Conservation (phyloP, 2,888 invertebrate species). For the Sphecodes monilicornis region DNA sequence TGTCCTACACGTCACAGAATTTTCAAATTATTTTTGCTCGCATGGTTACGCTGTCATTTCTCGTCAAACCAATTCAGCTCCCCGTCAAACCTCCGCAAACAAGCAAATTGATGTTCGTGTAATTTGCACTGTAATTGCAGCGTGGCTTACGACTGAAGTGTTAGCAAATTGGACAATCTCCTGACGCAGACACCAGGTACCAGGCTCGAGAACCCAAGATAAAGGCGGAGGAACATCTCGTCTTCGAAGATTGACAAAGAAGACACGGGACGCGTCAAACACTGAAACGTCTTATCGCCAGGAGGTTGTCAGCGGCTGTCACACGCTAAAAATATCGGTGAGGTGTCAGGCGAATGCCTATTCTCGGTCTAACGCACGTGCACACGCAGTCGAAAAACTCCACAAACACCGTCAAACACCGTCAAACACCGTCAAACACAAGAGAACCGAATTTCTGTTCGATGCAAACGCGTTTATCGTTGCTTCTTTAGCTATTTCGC, state of each 20-base stretch:
- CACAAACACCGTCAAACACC: no score
- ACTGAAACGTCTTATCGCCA: constrained; percentile 3
- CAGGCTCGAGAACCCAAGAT: not conserved
- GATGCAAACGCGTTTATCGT: not conserved
- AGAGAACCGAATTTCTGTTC: not conserved
- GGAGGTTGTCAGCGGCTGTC: constrained; percentile 19
- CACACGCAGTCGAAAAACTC: not conserved
- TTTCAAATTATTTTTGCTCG: not conserved
- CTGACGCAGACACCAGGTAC: not conserved
- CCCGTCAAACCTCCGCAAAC: not conserved
- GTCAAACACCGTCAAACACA: not conserved
- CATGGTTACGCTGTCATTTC: not conserved
- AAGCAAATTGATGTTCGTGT: not conserved
- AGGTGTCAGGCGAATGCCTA: not conserved
- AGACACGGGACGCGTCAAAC: not conserved
- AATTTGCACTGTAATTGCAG: not conserved
- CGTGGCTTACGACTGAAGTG: not conserved
- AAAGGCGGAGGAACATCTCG: not conserved
- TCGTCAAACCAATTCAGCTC: not conserved
- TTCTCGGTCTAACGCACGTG: not conserved
- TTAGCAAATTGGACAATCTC: not conserved
- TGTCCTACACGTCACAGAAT: not conserved
- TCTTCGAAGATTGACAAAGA: not conserved
- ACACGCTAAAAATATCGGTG: not conserved
- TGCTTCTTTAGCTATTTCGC: constrained; percentile 20